Percentiles rank a stretch among this genome's conserved stretches.
Conservation (phyloP, 1,140 invertebrate species). For the Drosophila asahinai region DNA sequence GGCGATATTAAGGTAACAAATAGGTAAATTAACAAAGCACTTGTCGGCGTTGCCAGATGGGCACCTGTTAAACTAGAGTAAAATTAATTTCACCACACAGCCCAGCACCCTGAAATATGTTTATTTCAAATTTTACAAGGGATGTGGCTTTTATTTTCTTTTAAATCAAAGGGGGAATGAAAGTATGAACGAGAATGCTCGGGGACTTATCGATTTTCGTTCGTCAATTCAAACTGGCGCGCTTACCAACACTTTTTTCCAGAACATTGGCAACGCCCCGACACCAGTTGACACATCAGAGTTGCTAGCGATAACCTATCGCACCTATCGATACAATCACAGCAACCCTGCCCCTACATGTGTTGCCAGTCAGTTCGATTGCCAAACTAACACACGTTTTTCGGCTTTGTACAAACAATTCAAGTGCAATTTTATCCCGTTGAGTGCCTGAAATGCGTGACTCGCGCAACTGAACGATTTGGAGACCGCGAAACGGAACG, state of each 20-base stretch:
- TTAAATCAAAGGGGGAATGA: not conserved
- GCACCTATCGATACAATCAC: not conserved
- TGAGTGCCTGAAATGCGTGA: not conserved
- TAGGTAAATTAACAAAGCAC: not conserved
- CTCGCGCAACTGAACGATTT: conserved; percentile 1
- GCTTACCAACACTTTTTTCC: conserved; percentile 1
- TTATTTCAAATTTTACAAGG: not conserved
- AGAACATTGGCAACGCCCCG: not conserved
- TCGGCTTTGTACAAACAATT: conserved; percentile 56
- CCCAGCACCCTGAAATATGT: too few relatives aligned
- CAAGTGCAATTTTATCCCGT: conserved; percentile 4
- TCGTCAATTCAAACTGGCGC: too few relatives aligned
- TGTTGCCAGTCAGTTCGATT: conserved; percentile 52
- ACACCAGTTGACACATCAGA: conserved; percentile 1
- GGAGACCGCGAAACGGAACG: not conserved
- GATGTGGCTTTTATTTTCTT: too few relatives aligned
- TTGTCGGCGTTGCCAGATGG: not conserved
- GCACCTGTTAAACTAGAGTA: not conserved
- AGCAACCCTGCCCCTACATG: conserved; percentile 39
- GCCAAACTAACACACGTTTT: conserved; percentile 55
- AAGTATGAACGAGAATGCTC: not conserved
- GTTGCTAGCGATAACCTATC: not conserved
- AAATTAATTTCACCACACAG: not conserved
- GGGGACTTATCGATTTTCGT: not conserved
- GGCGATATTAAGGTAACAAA: too few relatives aligned